Conservation (phyloP, 2,888 invertebrate species). For the Epinotia bilunana region DNA sequence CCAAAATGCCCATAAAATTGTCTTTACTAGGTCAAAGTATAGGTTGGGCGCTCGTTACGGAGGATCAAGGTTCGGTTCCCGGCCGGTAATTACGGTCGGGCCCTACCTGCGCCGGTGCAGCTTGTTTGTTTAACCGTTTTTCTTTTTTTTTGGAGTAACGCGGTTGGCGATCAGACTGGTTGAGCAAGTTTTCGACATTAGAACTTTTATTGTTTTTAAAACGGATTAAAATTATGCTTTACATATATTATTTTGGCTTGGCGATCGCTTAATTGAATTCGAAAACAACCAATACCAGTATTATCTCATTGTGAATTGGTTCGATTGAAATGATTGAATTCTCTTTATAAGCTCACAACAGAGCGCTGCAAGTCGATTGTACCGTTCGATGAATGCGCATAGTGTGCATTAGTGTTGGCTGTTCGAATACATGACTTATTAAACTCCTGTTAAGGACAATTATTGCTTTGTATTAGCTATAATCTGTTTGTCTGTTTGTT, state of each 20-base stretch:
- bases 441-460: background rate
- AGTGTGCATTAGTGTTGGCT: background rate
- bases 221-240: constrained; percentile 18
- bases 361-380: background rate
- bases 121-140: constrained; percentile 67
- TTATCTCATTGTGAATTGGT: background rate
- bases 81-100: constrained; percentile 67
- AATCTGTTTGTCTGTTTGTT: constrained; percentile 66
- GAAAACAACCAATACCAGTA: background rate
- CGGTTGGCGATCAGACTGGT: constrained; percentile 31
- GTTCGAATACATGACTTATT: background rate
- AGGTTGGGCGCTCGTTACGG: constrained; percentile 57
- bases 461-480: constrained; percentile 3
- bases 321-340: background rate
- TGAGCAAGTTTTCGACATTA: constrained; percentile 28
- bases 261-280: background rate
- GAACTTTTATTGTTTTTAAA: constrained; percentile 39
- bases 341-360: constrained; percentile 1
- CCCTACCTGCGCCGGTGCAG: constrained; percentile 67
- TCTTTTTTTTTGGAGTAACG: constrained; percentile 58
- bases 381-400: constrained; percentile 1
- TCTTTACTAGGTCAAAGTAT: constrained; percentile 72
- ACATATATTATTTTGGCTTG: constrained; percentile 8
- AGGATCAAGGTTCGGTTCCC: constrained; percentile 59
- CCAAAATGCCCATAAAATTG: constrained; percentile 59